Evolutionary conservation across 2,113 vertebrate species (phyloP).

Genomic region (Ctenomys sociabilis): DNA sequence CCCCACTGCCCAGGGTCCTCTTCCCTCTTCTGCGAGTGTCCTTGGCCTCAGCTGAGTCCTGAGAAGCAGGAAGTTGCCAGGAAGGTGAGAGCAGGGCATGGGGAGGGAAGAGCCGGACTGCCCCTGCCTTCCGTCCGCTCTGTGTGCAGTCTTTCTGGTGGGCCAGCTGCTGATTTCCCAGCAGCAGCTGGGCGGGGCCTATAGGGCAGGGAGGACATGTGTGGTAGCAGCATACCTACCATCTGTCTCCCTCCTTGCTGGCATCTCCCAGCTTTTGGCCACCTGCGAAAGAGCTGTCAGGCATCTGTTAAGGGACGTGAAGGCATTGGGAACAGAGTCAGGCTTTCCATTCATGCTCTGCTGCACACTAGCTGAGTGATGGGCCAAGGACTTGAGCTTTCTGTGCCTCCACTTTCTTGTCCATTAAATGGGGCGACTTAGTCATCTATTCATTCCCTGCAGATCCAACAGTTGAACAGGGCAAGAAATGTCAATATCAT

Average conservation of each 20-base stretch:
- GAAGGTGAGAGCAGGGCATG: background rate
- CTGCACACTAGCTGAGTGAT: background rate
- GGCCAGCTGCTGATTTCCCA: background rate
- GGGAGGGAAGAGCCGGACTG: background rate
- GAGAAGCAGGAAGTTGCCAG: background rate
- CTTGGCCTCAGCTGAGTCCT: background rate
- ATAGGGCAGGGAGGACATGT: background rate
- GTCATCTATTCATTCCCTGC: background rate
- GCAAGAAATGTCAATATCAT: background rate
- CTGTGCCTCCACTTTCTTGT: background rate
- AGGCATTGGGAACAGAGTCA: background rate
- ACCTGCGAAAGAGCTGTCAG: slow-evolving; percentile 16
- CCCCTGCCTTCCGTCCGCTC: background rate
- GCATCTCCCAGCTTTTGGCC: slow-evolving; percentile 53
- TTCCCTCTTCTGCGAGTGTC: no score
- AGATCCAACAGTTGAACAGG: background rate
- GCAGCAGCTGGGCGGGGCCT: slow-evolving; percentile 6
- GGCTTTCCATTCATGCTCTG: background rate
- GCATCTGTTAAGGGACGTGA: background rate
- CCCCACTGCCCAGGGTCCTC: background rate
- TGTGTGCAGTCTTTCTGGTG: background rate
- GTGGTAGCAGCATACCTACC: slow-evolving; percentile 3
- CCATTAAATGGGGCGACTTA: background rate
- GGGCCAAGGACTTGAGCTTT: background rate
- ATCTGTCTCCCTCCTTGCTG: slow-evolving; percentile 53